phyloP scores from a whole-genome alignment of 2,113 vertebrate genomes.

The Cygnus atratus region DNA sequence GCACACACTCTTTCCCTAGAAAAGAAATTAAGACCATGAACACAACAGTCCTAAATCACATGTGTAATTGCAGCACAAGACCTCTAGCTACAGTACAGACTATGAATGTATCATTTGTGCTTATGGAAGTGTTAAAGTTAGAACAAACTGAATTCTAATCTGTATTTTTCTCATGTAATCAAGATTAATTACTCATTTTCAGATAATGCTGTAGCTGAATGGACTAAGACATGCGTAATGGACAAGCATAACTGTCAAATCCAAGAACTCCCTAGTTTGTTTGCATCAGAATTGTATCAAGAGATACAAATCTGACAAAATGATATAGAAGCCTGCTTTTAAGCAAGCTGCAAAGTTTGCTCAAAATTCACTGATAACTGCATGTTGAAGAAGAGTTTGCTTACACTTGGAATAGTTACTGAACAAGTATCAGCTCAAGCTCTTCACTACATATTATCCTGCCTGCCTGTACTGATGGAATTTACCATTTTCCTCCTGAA shows the following conservation, averaged over 20 bases:
- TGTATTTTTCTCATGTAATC: background rate
- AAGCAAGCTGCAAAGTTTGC: background rate
- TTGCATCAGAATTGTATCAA: background rate
- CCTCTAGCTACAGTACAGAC: background rate
- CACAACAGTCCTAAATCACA: background rate
- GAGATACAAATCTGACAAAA: background rate
- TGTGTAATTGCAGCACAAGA: background rate
- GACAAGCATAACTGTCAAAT: background rate
- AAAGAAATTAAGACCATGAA: background rate
- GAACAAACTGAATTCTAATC: background rate
- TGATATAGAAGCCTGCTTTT: background rate
- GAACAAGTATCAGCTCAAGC: background rate
- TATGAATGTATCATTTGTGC: background rate
- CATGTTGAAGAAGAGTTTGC: background rate
- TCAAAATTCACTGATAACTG: background rate
- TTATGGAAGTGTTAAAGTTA: background rate
- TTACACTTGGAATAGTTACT: background rate
- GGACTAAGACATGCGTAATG: background rate
- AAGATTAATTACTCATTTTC: background rate
- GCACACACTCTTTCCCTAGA: conserved; percentile 85
- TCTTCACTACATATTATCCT: background rate
- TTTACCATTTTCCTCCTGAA: background rate
- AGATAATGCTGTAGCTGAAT: background rate
- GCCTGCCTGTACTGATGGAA: background rate
- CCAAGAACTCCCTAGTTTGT: background rate